Percentiles rank a stretch among this genome's conserved stretches.
phyloP scores from a whole-genome alignment of 2,888 invertebrate genomes.

The Drosophila mercatorum region DNA sequence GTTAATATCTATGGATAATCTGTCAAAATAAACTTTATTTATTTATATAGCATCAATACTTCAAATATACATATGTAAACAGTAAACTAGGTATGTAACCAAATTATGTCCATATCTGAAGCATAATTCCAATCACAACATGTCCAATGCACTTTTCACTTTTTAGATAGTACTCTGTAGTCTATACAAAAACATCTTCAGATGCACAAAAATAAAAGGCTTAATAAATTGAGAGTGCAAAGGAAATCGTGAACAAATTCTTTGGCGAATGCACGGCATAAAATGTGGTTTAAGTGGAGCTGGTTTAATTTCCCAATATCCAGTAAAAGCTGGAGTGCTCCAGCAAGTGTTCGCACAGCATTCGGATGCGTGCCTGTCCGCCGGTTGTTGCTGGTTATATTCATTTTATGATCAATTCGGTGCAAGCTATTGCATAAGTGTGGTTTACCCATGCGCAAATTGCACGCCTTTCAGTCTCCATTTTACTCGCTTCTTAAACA shows the following conservation, averaged over 20 bases:
- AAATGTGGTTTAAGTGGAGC: not conserved
- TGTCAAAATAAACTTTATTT: no score
- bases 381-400: slow-evolving; percentile 15
- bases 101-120: no score
- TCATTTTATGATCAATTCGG: slow-evolving; percentile 43
- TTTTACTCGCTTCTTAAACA: slow-evolving; percentile 51
- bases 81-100: no score
- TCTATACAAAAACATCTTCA: not conserved
- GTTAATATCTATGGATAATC: no score
- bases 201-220: not conserved
- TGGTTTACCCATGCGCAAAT: slow-evolving; percentile 33
- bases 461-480: slow-evolving; percentile 44
- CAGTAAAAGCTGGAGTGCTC: slow-evolving; percentile 23
- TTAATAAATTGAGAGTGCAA: not conserved
- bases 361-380: not conserved
- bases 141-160: no score
- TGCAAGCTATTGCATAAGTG: slow-evolving; percentile 43
- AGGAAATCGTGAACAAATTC: slow-evolving; percentile 7
- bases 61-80: no score
- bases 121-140: no score
- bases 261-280: not conserved
- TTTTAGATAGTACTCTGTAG: no score
- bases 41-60: no score
- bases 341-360: slow-evolving; percentile 9
- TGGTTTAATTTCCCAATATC: slow-evolving; percentile 4